Conservation (phyloP, 2,888 invertebrate genomes). For the Sinhomidia bicolor region DNA sequence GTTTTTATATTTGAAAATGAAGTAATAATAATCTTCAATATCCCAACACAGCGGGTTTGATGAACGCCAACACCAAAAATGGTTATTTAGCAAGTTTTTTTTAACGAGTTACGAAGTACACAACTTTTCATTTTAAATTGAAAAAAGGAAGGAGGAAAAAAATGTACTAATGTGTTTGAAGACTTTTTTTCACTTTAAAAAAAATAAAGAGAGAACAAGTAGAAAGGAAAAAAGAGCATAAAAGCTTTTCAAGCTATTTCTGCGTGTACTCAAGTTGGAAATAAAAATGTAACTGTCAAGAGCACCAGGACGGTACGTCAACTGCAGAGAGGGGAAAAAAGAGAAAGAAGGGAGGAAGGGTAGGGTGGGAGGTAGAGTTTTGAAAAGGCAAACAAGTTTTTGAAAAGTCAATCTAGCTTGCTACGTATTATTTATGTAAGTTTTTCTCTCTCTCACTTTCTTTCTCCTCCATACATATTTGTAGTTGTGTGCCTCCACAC, state of each 20-base stretch:
- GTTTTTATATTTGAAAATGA: neutral
- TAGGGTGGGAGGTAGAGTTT: no score
- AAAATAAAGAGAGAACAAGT: no score
- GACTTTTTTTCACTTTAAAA: neutral
- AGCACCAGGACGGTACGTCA: slow-evolving; percentile 27
- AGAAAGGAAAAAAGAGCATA: neutral
- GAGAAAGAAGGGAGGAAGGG: no score
- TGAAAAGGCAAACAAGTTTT: neutral
- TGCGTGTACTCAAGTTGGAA: neutral
- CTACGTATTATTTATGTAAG: neutral
- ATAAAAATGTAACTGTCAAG: slow-evolving; percentile 42
- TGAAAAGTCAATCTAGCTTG: slow-evolving; percentile 19
- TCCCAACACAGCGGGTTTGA: neutral
- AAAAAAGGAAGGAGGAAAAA: neutral
- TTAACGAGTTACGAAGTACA: neutral
- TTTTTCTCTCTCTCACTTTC: no score
- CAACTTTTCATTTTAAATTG: neutral
- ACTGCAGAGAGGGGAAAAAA: no score
- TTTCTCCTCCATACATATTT: no score
- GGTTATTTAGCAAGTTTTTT: slow-evolving; percentile 20
- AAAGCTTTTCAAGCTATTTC: neutral
- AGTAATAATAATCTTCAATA: neutral
- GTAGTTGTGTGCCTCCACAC: neutral
- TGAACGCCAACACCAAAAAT: neutral
- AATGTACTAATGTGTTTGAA: neutral